Conservation (phyloP, 1,140 invertebrate species). For the Aphelinus atriplicis region DNA sequence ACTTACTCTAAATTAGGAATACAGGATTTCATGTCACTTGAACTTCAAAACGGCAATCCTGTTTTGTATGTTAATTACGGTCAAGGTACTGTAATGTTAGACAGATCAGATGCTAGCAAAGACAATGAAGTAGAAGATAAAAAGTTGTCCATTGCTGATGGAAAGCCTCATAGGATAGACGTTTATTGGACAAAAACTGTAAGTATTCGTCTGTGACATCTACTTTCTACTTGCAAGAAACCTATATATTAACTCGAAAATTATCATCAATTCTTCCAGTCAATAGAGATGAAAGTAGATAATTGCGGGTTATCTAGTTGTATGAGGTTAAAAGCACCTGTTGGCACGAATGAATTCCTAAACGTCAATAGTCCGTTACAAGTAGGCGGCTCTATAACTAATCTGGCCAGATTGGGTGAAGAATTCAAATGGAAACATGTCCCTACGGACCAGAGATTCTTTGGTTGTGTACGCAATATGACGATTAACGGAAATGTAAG, state of each 20-base stretch:
- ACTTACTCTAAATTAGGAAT: conserved; percentile 69
- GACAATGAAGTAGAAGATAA: conserved; percentile 72
- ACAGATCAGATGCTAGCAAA: conserved; percentile 32
- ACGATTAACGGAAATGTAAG: conserved; percentile 79
- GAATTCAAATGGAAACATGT: conserved; percentile 73
- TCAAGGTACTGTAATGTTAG: conserved; percentile 73
- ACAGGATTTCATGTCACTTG: conserved; percentile 91
- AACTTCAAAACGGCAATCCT: conserved; percentile 86
- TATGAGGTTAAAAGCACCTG: conserved; percentile 75
- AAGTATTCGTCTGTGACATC: conserved; percentile 40
- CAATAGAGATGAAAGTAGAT: conserved; percentile 81
- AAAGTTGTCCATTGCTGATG: conserved; percentile 79
- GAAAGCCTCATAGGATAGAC: conserved; percentile 83
- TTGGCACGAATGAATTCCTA: conserved; percentile 78
- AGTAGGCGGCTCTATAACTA: conserved; percentile 80
- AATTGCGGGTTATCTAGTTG: conserved; percentile 78
- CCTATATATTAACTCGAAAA: background rate
- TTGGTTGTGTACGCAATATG: conserved; percentile 87
- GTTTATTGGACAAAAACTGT: conserved; percentile 77
- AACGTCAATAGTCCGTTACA: conserved; percentile 91
- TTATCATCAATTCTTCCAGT: conserved; percentile 50
- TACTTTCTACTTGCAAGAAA: background rate
- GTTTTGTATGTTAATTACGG: conserved; percentile 91
- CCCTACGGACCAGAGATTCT: conserved; percentile 75
- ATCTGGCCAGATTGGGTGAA: conserved; percentile 69